Percentiles rank a stretch among this genome's conserved stretches.
Evolutionary conservation across 2,113 vertebrate genomes (phyloP).

Genomic region (Crotalus viridis): DNA sequence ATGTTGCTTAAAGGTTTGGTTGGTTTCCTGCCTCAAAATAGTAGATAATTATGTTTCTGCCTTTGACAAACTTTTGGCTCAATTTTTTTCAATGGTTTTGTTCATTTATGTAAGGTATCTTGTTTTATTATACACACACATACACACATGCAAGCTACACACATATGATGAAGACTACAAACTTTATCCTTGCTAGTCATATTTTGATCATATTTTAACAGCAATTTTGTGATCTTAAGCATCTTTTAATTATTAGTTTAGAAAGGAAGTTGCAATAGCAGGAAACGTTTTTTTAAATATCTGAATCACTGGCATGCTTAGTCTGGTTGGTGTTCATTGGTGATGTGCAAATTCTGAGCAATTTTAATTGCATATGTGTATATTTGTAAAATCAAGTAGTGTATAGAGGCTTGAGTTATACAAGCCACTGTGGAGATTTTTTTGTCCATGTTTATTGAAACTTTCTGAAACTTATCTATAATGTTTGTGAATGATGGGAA

Average conservation of each 20-base stretch:
- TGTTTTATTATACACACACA: not conserved
- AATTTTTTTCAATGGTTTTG: not conserved
- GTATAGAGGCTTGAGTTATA: not conserved
- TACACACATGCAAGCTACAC: no score
- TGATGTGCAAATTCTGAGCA: not conserved
- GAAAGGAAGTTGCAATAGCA: not conserved
- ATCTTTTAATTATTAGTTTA: not conserved
- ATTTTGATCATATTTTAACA: not conserved
- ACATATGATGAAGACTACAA: not conserved
- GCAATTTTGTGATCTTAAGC: not conserved
- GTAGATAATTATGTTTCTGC: not conserved
- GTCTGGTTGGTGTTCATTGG: not conserved
- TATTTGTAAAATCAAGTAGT: not conserved
- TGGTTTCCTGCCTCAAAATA: not conserved
- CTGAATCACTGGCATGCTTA: not conserved
- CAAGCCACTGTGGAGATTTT: not conserved
- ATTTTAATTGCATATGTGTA: not conserved
- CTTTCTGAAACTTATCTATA: not conserved
- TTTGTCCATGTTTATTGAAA: not conserved
- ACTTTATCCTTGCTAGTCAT: not conserved
- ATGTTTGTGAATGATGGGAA: not conserved
- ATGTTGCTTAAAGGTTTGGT: not conserved
- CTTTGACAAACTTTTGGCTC: not conserved
- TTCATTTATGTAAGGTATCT: not conserved
- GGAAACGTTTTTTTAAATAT: not conserved